Evolutionary conservation across 2,888 invertebrate species (phyloP), one percentile per base, ranked within the genome.

Genomic region (Hololepta plana): DNA sequence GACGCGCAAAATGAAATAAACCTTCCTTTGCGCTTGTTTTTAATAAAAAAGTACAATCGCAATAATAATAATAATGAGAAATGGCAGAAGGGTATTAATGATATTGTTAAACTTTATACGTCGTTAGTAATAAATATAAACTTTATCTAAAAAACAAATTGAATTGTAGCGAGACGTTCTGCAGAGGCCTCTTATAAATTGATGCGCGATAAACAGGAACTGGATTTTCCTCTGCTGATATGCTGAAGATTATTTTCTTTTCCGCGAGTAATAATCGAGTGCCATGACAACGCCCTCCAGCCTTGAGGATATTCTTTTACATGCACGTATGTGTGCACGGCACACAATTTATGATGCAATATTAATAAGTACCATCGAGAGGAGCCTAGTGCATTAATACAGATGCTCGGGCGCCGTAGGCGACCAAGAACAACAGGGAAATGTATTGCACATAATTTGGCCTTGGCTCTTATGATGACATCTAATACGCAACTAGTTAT

Each of bases 231-330:
- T 7, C 3, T 16, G 15, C 23, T 25, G 20, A 32, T 32, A 29
- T 32, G 33, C 35, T 21, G 29, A 26, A 27, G 38, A 40, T 41
- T 42, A 40, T 41, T 41, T 42, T 41, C 41, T 39, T 41, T 42
- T 11, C 35, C 33, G 32, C 35, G 34, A 41, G 36, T 38, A 34
- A 31, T 41, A 40, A 38, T 36, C 37, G 39, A 41, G 36, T 32
- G 37, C 38, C 40, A 42, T 42, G 42, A 42, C 42, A 40, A 42
- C 42, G 41, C 42, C 42, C 42, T 39, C 33, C 30, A 41, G 38
- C 42, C 41, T 40, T 38, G 38, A 38, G 39, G 39, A 34, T 34
- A 37, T n/a, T n/a, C n/a, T n/a, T n/a, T n/a, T n/a, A n/a, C n/a
- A n/a, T n/a, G n/a, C n/a, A 15, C 27, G 19, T 30, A 27, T 23